Conservation (phyloP, 2,888 invertebrate species). For the Tholera decimalis region DNA sequence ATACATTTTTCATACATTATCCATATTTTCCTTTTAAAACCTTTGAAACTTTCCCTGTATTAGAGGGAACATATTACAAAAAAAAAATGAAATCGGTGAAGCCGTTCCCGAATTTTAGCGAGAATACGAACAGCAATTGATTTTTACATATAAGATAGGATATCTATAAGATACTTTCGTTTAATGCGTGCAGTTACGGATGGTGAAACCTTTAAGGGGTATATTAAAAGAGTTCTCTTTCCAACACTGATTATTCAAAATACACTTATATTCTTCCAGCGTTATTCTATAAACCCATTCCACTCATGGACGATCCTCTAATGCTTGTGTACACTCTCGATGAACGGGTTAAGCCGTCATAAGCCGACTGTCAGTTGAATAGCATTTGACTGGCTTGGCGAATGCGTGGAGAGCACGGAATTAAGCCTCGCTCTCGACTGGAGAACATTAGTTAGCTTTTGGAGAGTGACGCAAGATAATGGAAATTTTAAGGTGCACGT, state of each 20-base stretch:
- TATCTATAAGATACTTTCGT: background rate
- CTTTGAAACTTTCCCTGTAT: too few relatives aligned
- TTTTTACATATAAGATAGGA: too few relatives aligned
- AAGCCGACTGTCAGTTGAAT: slow-evolving; percentile 38
- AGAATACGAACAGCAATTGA: too few relatives aligned
- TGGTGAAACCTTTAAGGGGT: too few relatives aligned
- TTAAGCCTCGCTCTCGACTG: background rate
- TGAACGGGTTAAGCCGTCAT: slow-evolving; percentile 36
- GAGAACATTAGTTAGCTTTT: slow-evolving; percentile 15
- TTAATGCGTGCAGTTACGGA: background rate
- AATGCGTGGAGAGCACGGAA: background rate
- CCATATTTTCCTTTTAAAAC: too few relatives aligned
- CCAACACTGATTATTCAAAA: background rate
- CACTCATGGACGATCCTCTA: slow-evolving; percentile 14
- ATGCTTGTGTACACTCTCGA: slow-evolving; percentile 20
- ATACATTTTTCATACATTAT: too few relatives aligned
- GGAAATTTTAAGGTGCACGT: background rate
- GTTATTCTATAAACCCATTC: slow-evolving; percentile 18
- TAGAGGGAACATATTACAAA: too few relatives aligned
- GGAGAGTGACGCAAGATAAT: background rate
- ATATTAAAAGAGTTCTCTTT: background rate
- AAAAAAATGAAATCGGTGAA: too few relatives aligned
- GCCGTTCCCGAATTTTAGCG: too few relatives aligned
- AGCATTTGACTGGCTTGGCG: slow-evolving; percentile 20
- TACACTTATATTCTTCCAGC: background rate